Conservation (phyloP, 2,113 vertebrate genomes). For the Aptenodytes forsteri region DNA sequence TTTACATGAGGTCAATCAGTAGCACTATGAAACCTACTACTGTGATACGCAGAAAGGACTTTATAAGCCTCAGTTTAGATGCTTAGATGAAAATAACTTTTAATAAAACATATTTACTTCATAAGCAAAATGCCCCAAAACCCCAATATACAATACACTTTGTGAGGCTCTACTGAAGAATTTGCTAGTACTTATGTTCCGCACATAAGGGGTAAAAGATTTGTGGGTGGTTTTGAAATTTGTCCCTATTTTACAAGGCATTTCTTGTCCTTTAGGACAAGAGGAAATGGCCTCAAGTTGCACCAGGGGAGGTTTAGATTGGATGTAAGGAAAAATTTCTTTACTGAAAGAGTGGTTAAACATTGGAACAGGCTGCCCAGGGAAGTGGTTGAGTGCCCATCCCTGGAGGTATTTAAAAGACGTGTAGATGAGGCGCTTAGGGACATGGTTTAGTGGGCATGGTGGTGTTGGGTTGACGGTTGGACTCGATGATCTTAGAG, state of each 20-base stretch:
- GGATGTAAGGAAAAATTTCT: too few species aligned
- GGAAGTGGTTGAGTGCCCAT: too few species aligned
- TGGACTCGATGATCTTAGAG: too few species aligned
- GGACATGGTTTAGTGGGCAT: too few species aligned
- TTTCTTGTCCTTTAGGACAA: too few species aligned
- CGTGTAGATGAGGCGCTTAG: too few species aligned
- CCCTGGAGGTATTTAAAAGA: too few species aligned
- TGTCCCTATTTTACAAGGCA: not conserved
- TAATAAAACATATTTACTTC: not conserved
- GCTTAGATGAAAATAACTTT: not conserved
- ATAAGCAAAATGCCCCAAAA: not conserved
- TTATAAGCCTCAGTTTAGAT: not conserved
- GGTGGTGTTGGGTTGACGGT: too few species aligned
- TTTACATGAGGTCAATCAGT: not conserved
- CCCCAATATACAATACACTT: rapidly evolving
- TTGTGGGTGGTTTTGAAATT: not conserved
- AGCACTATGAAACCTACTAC: not conserved
- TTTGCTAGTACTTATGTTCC: not conserved
- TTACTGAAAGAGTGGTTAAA: too few species aligned
- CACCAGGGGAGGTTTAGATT: too few species aligned
- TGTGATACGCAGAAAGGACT: not conserved
- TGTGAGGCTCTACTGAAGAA: not conserved
- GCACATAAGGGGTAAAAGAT: not conserved
- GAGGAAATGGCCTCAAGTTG: too few species aligned
- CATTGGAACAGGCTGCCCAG: too few species aligned